Percentiles rank a stretch among this genome's conserved stretches.
phyloP scores from a whole-genome alignment of 2,797 vertebrate species.

The Lacerta viridis region DNA sequence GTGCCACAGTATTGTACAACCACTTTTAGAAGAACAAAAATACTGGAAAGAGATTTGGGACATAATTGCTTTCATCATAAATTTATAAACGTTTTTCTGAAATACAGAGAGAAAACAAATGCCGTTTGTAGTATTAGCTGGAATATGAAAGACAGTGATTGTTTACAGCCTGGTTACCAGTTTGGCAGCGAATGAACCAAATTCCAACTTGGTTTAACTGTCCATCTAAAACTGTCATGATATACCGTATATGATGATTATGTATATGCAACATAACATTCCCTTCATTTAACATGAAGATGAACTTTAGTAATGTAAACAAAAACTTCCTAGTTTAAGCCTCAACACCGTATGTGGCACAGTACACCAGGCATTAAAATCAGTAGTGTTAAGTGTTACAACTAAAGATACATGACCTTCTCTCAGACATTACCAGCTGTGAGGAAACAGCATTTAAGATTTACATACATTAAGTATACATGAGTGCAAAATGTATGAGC shows the following conservation, averaged over 20 bases:
- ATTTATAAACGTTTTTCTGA: neutral
- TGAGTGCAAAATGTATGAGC: neutral
- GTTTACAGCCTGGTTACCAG: neutral
- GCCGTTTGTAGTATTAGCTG: neutral
- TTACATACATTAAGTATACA: neutral
- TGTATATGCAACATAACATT: neutral
- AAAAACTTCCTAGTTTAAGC: neutral
- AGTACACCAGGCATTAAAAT: neutral
- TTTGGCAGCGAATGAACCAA: neutral
- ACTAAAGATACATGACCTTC: neutral
- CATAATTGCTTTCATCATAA: conserved; percentile 30
- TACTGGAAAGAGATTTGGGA: neutral
- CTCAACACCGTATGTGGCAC: neutral
- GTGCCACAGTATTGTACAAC: neutral
- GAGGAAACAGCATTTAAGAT: accelerated
- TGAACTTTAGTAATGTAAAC: neutral
- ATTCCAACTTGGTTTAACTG: neutral
- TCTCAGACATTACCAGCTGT: neutral
- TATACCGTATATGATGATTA: neutral
- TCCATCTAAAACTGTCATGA: neutral
- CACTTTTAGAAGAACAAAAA: neutral
- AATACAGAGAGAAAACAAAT: neutral
- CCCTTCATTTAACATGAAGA: conserved; percentile 13
- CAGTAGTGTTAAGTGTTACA: neutral
- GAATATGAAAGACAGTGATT: neutral